phyloP scores from a whole-genome alignment of 1,140 invertebrate species.

The Heliconius himera region DNA sequence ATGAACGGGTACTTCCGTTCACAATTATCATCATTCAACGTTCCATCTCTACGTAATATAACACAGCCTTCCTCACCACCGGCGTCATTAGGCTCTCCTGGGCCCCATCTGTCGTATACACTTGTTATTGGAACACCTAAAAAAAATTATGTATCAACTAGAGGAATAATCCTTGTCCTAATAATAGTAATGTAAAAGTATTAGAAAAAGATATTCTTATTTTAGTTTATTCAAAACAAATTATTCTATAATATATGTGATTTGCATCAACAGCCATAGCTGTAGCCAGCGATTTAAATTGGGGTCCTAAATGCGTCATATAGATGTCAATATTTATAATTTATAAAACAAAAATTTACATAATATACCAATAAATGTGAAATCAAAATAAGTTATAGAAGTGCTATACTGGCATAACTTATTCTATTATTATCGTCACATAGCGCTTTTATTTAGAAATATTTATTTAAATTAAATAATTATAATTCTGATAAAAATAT shows the following conservation, averaged over 20 bases:
- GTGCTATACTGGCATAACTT: too few relatives aligned
- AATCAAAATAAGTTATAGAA: not conserved
- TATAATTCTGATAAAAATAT: too few relatives aligned
- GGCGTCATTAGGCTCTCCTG: constrained; percentile 62
- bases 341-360: not conserved
- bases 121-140: constrained; percentile 57
- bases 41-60: constrained; percentile 46
- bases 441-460: not conserved
- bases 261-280: too few relatives aligned
- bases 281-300: not conserved
- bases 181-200: not conserved
- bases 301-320: not conserved
- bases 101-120: constrained; percentile 59
- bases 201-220: too few relatives aligned
- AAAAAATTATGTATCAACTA: not conserved
- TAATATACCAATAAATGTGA: not conserved
- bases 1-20: constrained; percentile 54
- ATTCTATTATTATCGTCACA: too few relatives aligned
- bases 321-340: not conserved
- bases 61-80: constrained; percentile 60
- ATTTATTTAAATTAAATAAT: not conserved
- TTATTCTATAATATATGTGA: too few relatives aligned
- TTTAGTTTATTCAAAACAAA: too few relatives aligned
- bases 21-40: constrained; percentile 60
- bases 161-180: too few relatives aligned